Evolutionary conservation across 2,888 invertebrate species (phyloP).

Genomic region (Plebejus melissa): DNA sequence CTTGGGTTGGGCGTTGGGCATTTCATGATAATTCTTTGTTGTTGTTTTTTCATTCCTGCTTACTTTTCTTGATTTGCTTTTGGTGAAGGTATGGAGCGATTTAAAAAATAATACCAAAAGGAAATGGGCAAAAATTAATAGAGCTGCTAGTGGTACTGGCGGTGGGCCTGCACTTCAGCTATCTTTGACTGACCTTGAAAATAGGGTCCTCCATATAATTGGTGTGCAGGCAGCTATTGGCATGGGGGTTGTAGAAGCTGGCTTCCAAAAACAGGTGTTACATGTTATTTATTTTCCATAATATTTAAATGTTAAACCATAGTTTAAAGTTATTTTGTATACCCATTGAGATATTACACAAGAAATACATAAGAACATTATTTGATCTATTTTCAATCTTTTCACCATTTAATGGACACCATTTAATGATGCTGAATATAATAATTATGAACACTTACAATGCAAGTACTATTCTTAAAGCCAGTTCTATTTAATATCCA

Average conservation of each 20-base stretch:
- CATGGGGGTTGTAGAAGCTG: conserved; percentile 29
- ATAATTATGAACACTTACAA: no score
- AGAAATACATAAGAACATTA: not conserved
- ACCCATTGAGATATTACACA: not conserved
- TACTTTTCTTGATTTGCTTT: conserved; percentile 19
- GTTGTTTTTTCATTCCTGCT: conserved; percentile 20
- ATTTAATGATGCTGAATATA: no score
- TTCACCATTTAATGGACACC: not conserved
- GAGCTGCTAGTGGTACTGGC: conserved; percentile 26
- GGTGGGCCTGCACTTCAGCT: conserved; percentile 31
- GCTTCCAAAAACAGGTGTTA: conserved; percentile 14
- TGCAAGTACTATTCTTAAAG: no score
- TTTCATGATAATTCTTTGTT: not conserved
- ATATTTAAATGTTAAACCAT: not conserved
- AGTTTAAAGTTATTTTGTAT: not conserved
- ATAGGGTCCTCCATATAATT: conserved; percentile 31
- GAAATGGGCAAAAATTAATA: conserved; percentile 30
- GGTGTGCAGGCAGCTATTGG: conserved; percentile 21
- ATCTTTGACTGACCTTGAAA: conserved; percentile 31
- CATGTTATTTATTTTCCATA: conserved; percentile 1
- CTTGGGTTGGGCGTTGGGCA: no score
- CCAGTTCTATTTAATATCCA: no score
- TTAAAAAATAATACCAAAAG: conserved; percentile 30
- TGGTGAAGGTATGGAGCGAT: conserved; percentile 24
- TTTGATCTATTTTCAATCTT: not conserved